Evolutionary conservation across 2,888 invertebrate genomes (phyloP).

Genomic region (Macrosiphum euphorbiae): DNA sequence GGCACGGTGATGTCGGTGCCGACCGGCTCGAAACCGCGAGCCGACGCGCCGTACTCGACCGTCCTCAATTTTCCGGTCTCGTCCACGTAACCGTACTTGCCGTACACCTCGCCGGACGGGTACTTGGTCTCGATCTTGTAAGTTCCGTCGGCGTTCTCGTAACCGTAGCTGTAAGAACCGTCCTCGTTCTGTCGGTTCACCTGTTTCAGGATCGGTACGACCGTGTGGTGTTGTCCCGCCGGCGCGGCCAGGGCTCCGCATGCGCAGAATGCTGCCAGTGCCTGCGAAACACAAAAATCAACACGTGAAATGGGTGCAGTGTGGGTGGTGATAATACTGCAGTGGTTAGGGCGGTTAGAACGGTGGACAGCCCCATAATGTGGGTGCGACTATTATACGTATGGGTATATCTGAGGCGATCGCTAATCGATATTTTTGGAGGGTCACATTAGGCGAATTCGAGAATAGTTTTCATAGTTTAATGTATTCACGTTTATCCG

Average conservation of each 20-base stretch:
- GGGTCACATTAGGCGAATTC: background rate
- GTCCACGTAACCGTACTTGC: constrained; percentile 91
- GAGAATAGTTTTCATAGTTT: background rate
- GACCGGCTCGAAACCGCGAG: constrained; percentile 83
- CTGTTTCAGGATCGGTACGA: constrained; percentile 85
- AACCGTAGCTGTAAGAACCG: constrained; percentile 89
- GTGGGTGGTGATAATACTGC: too few relatives aligned
- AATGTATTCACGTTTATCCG: background rate
- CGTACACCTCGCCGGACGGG: constrained; percentile 83
- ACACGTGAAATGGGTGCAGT: background rate
- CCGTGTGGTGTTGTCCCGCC: constrained; percentile 67
- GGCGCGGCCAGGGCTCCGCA: constrained; percentile 67
- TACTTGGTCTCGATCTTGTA: constrained; percentile 92
- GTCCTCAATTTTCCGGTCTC: constrained; percentile 82
- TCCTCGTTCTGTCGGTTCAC: constrained; percentile 89
- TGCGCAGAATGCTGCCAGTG: constrained; percentile 69
- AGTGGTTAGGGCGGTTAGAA: too few relatives aligned
- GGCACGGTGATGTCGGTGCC: constrained; percentile 84
- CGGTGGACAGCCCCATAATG: too few relatives aligned
- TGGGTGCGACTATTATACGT: too few relatives aligned
- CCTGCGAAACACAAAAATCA: constrained; percentile 66
- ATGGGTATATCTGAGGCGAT: too few relatives aligned
- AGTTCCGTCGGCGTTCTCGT: constrained; percentile 87
- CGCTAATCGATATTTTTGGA: background rate
- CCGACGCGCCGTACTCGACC: constrained; percentile 85